phyloP scores from a whole-genome alignment of 2,888 invertebrate genomes.

The Caenorhabditis becei region DNA sequence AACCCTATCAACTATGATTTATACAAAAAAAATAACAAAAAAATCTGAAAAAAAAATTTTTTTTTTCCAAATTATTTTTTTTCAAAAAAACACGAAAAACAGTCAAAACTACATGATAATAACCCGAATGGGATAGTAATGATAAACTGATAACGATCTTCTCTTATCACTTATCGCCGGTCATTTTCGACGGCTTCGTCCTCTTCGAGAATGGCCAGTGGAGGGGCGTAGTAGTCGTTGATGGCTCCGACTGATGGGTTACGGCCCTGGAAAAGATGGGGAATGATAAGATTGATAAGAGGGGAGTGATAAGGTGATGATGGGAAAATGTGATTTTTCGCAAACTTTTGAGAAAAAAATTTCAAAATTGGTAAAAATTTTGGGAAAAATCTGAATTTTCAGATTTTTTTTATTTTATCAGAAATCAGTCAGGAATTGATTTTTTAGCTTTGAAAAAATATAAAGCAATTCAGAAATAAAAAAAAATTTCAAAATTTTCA shows the following conservation, averaged over 20 bases:
- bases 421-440: too few relatives aligned
- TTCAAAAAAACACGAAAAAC: conserved; percentile 7
- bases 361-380: too few relatives aligned
- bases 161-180: not conserved
- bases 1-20: conserved; percentile 6
- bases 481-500: too few relatives aligned
- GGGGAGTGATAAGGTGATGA: not conserved
- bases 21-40: conserved; percentile 7
- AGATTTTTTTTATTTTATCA: too few relatives aligned
- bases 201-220: conserved; percentile 66
- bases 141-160: too few relatives aligned
- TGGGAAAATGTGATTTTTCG: not conserved
- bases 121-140: conserved; percentile 4
- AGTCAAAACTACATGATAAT: not conserved
- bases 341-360: too few relatives aligned
- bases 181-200: conserved; percentile 28
- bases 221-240: conserved; percentile 81
- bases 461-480: too few relatives aligned
- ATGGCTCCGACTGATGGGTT: conserved; percentile 81
- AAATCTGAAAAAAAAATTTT: not conserved
- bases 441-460: too few relatives aligned
- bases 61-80: too few relatives aligned
- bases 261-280: conserved; percentile 71
- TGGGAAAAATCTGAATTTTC: too few relatives aligned
- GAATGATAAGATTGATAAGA: too few relatives aligned